A percentile compares a stretch with the other conserved stretches of the same genome.
These are phyloP conservation scores for Pipra filicauda DNA, from an alignment of 2,113 vertebrate genomes.

Conservation along the genomic window DNA sequence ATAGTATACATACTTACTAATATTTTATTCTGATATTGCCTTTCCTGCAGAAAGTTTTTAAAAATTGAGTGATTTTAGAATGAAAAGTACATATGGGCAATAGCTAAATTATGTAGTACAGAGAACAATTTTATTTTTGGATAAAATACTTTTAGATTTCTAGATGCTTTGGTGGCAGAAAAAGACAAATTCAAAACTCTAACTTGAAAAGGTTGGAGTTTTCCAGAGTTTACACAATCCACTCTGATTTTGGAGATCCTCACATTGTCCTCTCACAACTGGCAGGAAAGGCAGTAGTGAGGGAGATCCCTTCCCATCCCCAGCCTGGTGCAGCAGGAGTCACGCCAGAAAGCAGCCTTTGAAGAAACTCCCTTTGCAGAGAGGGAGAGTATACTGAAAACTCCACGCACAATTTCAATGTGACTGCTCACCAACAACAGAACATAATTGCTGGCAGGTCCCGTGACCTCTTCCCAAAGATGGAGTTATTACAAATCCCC, in stretches of 20 bases:
- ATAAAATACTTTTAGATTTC: background rate
- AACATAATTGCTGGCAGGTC: background rate
- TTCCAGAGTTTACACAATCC: background rate
- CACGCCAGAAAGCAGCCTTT: background rate
- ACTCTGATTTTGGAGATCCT: background rate
- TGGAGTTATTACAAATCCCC: background rate
- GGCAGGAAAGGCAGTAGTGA: background rate
- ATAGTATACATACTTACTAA: background rate
- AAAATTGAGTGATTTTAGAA: background rate
- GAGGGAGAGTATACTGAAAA: background rate
- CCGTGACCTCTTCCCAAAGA: background rate
- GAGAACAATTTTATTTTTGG: background rate
- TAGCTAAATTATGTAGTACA: background rate
- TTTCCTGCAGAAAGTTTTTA: background rate
- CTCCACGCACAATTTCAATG: background rate
- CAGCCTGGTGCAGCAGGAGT: background rate
- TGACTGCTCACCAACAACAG: background rate
- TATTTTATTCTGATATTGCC: background rate
- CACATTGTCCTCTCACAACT: background rate
- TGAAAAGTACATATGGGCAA: background rate
- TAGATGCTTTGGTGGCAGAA: background rate
- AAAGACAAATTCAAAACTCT: background rate
- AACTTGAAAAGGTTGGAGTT: background rate
- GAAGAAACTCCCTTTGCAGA: background rate
- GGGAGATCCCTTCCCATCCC: background rate